Conservation (phyloP, 2,888 invertebrate genomes). For the Tachina fera region DNA sequence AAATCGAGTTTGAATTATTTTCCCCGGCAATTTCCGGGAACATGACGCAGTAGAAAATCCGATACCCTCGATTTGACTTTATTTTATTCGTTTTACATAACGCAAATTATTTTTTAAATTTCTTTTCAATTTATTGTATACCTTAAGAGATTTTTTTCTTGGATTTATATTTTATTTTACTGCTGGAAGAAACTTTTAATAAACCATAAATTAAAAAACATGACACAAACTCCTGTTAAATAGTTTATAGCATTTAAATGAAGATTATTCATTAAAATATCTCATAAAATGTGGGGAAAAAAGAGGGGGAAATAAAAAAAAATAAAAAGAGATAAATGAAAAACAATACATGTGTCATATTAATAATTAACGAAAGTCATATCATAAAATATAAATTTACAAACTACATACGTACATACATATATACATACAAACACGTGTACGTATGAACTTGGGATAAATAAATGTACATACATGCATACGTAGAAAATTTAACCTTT, state of each 20-base stretch:
- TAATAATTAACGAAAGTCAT: conserved; percentile 41
- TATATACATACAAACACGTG: not conserved
- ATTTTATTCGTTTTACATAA: conserved; percentile 4
- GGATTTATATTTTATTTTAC: not conserved
- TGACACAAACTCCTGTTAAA: conserved; percentile 48
- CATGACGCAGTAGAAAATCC: not conserved
- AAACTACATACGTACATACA: not conserved
- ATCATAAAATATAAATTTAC: conserved; percentile 9
- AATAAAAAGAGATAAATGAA: not conserved
- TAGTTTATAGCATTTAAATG: conserved; percentile 45
- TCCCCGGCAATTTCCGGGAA: not conserved
- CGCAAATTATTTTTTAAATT: not conserved
- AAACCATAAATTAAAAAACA: conserved; percentile 54
- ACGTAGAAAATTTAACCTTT: too few species aligned
- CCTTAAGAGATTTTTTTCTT: not conserved
- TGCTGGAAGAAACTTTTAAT: conserved; percentile 43
- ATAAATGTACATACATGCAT: not conserved
- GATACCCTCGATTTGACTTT: not conserved
- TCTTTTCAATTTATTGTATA: not conserved
- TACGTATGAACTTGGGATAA: not conserved
- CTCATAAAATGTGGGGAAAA: not conserved
- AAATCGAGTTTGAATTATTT: too few species aligned
- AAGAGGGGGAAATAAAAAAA: not conserved
- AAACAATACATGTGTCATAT: conserved; percentile 43
- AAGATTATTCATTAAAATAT: conserved; percentile 21